Evolutionary conservation across 1,140 invertebrate genomes (phyloP).

Genomic region (Leucophenga varia): DNA sequence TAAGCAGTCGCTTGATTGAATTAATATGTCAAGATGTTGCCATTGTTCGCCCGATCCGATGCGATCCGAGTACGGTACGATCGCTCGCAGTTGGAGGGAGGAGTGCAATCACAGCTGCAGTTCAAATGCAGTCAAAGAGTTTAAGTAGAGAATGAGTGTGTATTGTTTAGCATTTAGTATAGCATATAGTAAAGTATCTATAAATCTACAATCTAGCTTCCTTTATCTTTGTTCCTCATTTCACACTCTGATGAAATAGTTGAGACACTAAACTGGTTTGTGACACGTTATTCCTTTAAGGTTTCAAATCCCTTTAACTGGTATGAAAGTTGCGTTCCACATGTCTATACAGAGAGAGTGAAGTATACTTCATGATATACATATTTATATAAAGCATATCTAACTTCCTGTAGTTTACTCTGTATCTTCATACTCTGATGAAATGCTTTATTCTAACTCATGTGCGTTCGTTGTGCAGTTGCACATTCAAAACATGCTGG

Average conservation of each 20-base stretch:
- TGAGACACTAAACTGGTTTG: too few species aligned
- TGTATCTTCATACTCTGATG: constrained; percentile 27
- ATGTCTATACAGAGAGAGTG: too few species aligned
- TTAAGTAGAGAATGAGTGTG: constrained; percentile 29
- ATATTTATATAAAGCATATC: too few species aligned
- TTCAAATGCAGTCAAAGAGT: constrained; percentile 14
- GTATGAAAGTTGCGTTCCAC: too few species aligned
- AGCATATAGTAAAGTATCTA: neutral
- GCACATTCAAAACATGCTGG: constrained; percentile 19
- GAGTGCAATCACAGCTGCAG: too few species aligned
- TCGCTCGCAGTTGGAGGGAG: too few species aligned
- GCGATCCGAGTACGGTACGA: too few species aligned
- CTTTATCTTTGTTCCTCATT: constrained; percentile 5
- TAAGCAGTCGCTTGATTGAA: constrained; percentile 49
- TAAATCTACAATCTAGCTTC: neutral
- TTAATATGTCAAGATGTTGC: constrained; percentile 38
- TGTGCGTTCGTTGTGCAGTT: constrained; percentile 22
- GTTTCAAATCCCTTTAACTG: too few species aligned
- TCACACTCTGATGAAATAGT: constrained; percentile 38
- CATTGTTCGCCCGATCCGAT: constrained; percentile 31
- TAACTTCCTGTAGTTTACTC: neutral
- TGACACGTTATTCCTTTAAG: too few species aligned
- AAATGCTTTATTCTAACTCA: constrained; percentile 25
- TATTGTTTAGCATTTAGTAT: constrained; percentile 48
- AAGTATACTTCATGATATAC: too few species aligned